These are phyloP conservation scores for Thymallus thymallus DNA, from an alignment of 2,113 vertebrate genomes.

Conservation along the genomic window DNA sequence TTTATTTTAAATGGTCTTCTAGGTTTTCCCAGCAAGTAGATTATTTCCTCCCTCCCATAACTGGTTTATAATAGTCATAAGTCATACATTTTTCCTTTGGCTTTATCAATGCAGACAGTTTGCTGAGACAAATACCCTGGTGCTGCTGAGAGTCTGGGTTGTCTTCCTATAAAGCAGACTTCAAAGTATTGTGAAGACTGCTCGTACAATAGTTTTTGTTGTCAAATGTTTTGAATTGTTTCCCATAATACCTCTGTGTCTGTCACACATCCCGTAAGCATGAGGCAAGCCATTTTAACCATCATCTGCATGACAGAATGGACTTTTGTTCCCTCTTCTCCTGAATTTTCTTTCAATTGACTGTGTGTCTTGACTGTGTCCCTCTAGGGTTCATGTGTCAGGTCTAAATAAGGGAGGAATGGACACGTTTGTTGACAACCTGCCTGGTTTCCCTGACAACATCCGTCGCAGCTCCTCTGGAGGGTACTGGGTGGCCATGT, in stretches of 20 bases:
- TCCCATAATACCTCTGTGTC: background rate
- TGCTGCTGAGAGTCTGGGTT: background rate
- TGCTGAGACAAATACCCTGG: background rate
- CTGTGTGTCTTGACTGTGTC: background rate
- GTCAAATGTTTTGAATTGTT: background rate
- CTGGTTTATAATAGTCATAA: background rate
- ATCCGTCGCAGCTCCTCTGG: conserved; percentile 88
- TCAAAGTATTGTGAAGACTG: background rate
- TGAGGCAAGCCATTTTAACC: background rate
- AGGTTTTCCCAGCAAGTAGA: background rate
- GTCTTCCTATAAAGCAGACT: background rate
- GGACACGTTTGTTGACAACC: conserved; percentile 93
- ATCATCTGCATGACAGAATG: background rate
- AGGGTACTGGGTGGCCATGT: conserved; percentile 95
- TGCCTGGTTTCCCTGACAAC: conserved; percentile 95
- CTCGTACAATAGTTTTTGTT: background rate
- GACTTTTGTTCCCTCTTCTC: no score
- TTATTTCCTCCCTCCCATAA: background rate
- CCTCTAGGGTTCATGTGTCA: conserved; percentile 86
- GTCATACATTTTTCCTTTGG: background rate
- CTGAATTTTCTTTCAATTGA: background rate
- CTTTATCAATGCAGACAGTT: background rate
- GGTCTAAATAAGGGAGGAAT: conserved; percentile 95
- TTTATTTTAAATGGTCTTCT: background rate
- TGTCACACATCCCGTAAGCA: background rate